Conservation (phyloP, 2,113 vertebrate genomes). For the Hoplias malabaricus region DNA sequence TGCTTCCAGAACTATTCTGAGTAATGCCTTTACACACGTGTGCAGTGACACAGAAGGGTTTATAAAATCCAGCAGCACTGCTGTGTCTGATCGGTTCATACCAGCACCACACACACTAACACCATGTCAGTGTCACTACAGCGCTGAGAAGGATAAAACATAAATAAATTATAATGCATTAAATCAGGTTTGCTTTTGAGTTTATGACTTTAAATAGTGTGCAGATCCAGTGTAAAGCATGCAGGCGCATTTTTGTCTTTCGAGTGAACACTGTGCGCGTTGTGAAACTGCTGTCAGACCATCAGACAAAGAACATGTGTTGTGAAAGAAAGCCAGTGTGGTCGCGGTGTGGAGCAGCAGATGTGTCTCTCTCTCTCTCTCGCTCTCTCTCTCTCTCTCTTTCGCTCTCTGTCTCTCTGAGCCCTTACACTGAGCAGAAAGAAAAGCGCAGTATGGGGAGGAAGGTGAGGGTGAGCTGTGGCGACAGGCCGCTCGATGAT, state of each 20-base stretch:
- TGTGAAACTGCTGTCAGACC: neutral
- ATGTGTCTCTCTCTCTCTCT: neutral
- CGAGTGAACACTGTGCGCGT: neutral
- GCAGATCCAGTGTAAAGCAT: neutral
- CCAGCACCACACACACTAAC: no score
- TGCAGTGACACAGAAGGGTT: no score
- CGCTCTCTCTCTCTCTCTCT: neutral
- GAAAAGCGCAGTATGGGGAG: no score
- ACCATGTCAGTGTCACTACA: no score
- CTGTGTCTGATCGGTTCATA: no score
- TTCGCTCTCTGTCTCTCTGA: neutral
- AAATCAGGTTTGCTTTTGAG: no score
- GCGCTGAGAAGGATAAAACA: no score
- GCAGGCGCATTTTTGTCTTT: neutral
- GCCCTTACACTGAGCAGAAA: neutral
- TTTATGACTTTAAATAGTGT: no score
- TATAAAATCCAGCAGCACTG: no score
- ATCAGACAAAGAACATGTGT: neutral
- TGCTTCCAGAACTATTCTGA: no score
- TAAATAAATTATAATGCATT: no score
- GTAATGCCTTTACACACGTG: no score
- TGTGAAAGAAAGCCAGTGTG: neutral
- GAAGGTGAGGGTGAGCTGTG: conserved; percentile 11
- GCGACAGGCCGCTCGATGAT: conserved; percentile 22
- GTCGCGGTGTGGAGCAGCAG: neutral